Base-by-base conservation (phyloP, 2,113 vertebrate species). In the Neofelis nebulosa region DNA sequence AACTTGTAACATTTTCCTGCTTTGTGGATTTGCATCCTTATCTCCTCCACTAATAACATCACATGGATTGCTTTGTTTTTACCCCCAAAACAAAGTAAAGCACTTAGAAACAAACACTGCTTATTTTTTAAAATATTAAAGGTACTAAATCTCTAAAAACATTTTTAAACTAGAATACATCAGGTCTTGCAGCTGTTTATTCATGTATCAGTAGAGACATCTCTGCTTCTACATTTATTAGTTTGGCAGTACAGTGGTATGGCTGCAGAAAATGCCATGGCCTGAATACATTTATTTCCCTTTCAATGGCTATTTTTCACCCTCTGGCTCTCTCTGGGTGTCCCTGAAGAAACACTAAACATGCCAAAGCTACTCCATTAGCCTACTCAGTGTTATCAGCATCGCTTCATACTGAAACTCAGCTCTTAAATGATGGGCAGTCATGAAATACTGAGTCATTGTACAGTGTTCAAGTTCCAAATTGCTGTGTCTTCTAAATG, bases 371-470 rank as follows among this genome's bases (percentile, higher is more conserved):
- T 48, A 71, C 36, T 52, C 90, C 50, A 78, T 31, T 21, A 83
- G 52, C 48, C 41, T 25, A 38, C 31, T 78, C 80, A 80, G 38
- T n/a, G 41, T 12, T 18, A 48, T 48, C 69, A 79, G 41, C 71
- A 38, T 3, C 65, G 76, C 36, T 76, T 96, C 82, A 45, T 29
- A 52, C 33, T 21, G 71, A 76, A 84, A n/a, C 4, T 23, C 63
- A 33, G 65, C 68, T 82, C 65, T 41, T 31, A 85, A 57, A 81
- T 45, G 89, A 82, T 3, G 48, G 36, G n/a, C 16, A 71, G 57
- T 68, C 93, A 61, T 68, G 80, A 89, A 98, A 91, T 11, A 88
- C 76, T 89, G 94, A 93, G 79, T 97, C 93, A 95, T 1, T 55
- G n/a, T 5, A 50, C 33, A 23, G 31, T 55, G 74, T 89, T 89